These are phyloP conservation scores for Micronycteris hirsuta DNA, from an alignment of 2,113 vertebrate species.

Conservation along the genomic window DNA sequence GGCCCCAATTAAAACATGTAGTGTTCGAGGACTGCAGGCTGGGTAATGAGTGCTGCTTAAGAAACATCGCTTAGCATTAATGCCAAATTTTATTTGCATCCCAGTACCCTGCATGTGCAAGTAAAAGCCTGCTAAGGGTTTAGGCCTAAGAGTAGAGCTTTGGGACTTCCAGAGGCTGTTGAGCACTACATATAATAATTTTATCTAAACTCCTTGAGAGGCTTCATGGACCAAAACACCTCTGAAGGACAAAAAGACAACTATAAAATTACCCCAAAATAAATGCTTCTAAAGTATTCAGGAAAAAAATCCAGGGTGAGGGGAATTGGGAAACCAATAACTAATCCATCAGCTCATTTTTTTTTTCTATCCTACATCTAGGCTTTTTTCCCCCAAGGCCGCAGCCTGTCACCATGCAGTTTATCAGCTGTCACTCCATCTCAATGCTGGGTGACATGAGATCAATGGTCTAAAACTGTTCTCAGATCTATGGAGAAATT, in stretches of 20 bases:
- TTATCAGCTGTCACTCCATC: constrained; percentile 52
- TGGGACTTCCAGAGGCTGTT: not conserved
- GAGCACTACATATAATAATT: constrained; percentile 27
- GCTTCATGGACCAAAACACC: constrained; percentile 52
- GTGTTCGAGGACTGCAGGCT: not conserved
- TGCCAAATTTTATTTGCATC: not conserved
- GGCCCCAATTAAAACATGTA: not conserved
- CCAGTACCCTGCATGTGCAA: not conserved
- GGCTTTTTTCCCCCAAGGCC: constrained; percentile 12
- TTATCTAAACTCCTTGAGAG: constrained; percentile 43
- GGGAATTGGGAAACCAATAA: not conserved
- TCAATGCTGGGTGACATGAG: constrained; percentile 26
- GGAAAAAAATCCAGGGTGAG: constrained; percentile 21
- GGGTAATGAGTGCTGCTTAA: not conserved
- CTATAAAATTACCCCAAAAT: constrained; percentile 59
- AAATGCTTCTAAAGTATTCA: constrained; percentile 23
- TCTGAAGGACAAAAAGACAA: constrained; percentile 66
- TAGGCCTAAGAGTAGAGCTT: not conserved
- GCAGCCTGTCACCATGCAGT: constrained; percentile 50
- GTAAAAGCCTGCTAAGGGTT: not conserved
- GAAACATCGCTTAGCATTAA: constrained; percentile 4
- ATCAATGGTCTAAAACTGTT: constrained; percentile 54
- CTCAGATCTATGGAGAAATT: constrained; percentile 48
- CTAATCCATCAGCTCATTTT: constrained; percentile 35
- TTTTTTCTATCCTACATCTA: not conserved